Conservation (phyloP, 2,113 vertebrate species). For the Neogobius melanostomus region DNA sequence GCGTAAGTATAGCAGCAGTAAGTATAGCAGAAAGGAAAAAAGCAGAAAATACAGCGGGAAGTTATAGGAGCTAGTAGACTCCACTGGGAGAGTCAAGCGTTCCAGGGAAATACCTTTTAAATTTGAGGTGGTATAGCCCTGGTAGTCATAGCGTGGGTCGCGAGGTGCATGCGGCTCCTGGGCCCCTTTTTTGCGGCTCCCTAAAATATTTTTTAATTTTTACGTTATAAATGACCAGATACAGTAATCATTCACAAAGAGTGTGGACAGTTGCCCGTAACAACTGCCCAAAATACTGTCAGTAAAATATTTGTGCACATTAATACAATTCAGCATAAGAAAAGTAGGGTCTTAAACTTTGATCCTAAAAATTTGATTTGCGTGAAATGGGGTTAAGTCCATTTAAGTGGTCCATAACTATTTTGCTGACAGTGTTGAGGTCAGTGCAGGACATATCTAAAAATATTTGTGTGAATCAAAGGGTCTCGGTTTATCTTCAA, state of each 20-base stretch:
- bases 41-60: constrained; percentile 62
- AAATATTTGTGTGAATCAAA: constrained; percentile 13
- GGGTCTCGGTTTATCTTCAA: constrained; percentile 31
- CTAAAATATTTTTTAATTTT: constrained; percentile 76
- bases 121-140: constrained; percentile 75
- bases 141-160: constrained; percentile 71
- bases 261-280: constrained; percentile 50
- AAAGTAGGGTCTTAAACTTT: too few relatives aligned
- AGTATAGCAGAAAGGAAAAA: constrained; percentile 34
- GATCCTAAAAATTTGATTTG: neutral
- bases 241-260: constrained; percentile 67
- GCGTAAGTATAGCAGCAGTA: constrained; percentile 20
- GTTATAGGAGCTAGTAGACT: constrained; percentile 53
- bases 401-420: constrained; percentile 5
- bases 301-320: constrained; percentile 28
- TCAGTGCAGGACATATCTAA: constrained; percentile 8
- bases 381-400: neutral
- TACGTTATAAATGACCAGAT: constrained; percentile 73
- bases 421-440: constrained; percentile 38
- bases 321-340: neutral
- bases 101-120: constrained; percentile 75
- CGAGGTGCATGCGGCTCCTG: constrained; percentile 76
- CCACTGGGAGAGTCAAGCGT: constrained; percentile 61
- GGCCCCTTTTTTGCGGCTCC: constrained; percentile 79
- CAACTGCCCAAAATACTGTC: constrained; percentile 45